Conservation (phyloP, 2,797 vertebrate genomes). For the Pipistrellus nathusii region DNA sequence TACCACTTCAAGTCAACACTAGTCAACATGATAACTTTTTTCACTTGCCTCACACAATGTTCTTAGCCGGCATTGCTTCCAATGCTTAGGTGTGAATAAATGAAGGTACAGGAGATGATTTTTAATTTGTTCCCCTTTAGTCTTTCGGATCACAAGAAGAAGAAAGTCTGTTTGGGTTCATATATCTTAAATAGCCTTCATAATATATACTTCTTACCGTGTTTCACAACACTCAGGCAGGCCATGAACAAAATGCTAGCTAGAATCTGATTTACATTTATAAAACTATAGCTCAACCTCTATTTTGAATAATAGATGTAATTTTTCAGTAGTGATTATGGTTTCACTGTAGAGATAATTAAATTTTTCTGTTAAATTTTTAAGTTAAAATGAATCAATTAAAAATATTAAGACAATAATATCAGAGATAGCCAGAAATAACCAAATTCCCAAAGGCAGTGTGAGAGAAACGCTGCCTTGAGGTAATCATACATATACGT, state of each 20-base stretch:
- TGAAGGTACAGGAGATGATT: neutral
- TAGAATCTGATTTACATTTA: constrained; percentile 33
- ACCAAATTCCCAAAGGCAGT: neutral
- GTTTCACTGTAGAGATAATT: neutral
- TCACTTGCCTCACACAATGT: neutral
- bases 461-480: neutral
- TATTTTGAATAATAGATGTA: neutral
- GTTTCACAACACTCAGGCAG: neutral
- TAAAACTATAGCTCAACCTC: neutral
- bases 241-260: neutral
- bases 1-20: neutral
- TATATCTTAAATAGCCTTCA: neutral
- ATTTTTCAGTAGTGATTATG: constrained; percentile 18
- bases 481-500: neutral
- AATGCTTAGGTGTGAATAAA: neutral
- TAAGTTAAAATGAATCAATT: constrained; percentile 44
- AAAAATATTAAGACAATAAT: constrained; percentile 59
- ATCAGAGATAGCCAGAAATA: constrained; percentile 16
- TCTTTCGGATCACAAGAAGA: neutral
- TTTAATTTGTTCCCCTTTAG: constrained; percentile 1
- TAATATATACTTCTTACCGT: neutral
- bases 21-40: neutral
- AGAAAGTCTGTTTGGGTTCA: neutral
- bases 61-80: neutral
- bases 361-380: constrained; percentile 42